These are phyloP conservation scores for Dasyornis broadbenti DNA, from an alignment of 2,113 vertebrate genomes.

Conservation along the genomic window DNA sequence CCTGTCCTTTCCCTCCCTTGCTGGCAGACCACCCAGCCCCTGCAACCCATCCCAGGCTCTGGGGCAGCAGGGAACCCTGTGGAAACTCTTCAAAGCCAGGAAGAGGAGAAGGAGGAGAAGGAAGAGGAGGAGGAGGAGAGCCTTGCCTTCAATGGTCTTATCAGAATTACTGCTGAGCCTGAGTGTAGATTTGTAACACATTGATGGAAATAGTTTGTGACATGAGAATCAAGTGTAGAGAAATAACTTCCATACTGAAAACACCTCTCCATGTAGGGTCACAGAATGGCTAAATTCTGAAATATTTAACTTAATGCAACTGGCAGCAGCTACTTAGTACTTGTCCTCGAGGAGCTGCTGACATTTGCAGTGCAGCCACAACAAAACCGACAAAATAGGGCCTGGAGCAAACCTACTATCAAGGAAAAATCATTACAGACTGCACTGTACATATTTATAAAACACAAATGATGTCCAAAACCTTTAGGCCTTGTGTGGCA, in stretches of 20 bases:
- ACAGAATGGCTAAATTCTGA: constrained; percentile 24
- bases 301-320: constrained; percentile 26
- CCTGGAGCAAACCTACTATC: background rate
- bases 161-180: background rate
- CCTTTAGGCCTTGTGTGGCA: background rate
- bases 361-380: constrained; percentile 27
- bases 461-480: background rate
- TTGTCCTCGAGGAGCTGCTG: constrained; percentile 39
- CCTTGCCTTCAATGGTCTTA: background rate
- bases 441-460: background rate
- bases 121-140: background rate
- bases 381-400: background rate
- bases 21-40: background rate
- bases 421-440: background rate
- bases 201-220: background rate
- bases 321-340: background rate
- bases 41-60: rapidly evolving
- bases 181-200: background rate
- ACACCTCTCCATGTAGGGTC: constrained; percentile 5
- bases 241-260: constrained; percentile 16
- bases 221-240: constrained; percentile 1
- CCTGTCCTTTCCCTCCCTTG: background rate
- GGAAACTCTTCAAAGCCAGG: background rate
- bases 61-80: background rate
- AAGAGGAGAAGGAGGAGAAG: background rate